Evolutionary conservation across 2,888 invertebrate genomes (phyloP), one percentile per base, ranked within the genome.

Genomic region (Lepidocyrtoides sp.): DNA sequence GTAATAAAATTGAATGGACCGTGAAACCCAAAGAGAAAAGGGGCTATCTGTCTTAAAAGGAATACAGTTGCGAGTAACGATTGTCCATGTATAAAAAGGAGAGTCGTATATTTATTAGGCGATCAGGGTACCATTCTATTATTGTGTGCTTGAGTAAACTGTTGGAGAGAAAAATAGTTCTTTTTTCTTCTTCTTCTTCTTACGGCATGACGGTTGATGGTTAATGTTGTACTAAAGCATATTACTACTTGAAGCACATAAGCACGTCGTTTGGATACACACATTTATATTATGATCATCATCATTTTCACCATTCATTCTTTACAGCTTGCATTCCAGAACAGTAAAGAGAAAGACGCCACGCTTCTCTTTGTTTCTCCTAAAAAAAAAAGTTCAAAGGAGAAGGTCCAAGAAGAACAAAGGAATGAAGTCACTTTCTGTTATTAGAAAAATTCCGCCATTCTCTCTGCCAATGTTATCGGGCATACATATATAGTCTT

Each of bases 1-100:
- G 79, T 85, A 87, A 91, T 91, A 87, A 91, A 91, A 89, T 69
- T 82, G 85, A 87, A 92, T 85, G 81, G 91, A 91, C 84, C 92
- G 88, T 91, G 84, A 92, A 91, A 91, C 85, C 89, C 51, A 29
- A 81, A 87, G 48, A 36, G 10, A 60, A 69, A 81, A 82, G 23
- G 23, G 44, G 66, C 26, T 87, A 81, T 90, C 63, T 60, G 23
- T 66, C 77, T 88, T 77, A 51, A 48, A 48, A 77, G 51, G 77
- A 77, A 77, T 77, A 51, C 51, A 17, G 14, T 77, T 66, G 51
- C 48, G 23, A 79, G 79, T 79, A 87, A 87, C 51, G 51, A 87
- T 79, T 79, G 66, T 44, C 86, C 77, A 60, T 86, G 60, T 86
- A 77, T 77, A 75, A 79, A 87, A 87, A 54, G 54, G 7, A 51